phyloP scores from a whole-genome alignment of 1,140 invertebrate species.

The Aricia agestis region DNA sequence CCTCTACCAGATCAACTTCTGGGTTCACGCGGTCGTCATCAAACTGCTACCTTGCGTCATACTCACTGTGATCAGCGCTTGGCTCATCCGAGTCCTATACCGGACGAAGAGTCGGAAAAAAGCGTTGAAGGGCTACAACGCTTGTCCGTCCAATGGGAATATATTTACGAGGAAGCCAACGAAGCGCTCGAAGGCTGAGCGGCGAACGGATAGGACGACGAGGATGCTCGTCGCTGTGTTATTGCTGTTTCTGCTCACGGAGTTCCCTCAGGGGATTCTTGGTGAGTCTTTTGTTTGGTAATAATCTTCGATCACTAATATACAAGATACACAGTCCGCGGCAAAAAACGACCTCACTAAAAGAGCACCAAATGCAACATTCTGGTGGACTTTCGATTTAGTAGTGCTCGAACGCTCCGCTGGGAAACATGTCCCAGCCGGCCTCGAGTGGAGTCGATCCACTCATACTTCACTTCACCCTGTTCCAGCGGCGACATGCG shows the following conservation, averaged over 20 bases:
- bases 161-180: conserved; percentile 58
- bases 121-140: conserved; percentile 79
- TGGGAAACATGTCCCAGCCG: too few relatives aligned
- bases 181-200: conserved; percentile 79
- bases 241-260: conserved; percentile 81
- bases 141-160: conserved; percentile 69
- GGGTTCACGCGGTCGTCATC: conserved; percentile 91
- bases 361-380: too few relatives aligned
- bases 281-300: conserved; percentile 50
- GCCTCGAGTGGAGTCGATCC: too few relatives aligned
- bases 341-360: too few relatives aligned
- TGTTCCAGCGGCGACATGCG: too few relatives aligned
- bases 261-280: conserved; percentile 66
- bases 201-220: conserved; percentile 89
- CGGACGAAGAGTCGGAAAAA: conserved; percentile 82
- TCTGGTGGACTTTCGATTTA: too few relatives aligned
- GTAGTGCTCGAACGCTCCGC: too few relatives aligned
- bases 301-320: too few relatives aligned
- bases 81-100: conserved; percentile 85
- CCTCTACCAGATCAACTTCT: conserved; percentile 85
- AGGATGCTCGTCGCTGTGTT: conserved; percentile 93
- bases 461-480: too few relatives aligned
- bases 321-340: too few relatives aligned
- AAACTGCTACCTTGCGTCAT: conserved; percentile 90
- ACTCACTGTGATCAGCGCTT: conserved; percentile 88